Percentiles rank a stretch among this genome's conserved stretches.
phyloP scores from a whole-genome alignment of 2,113 vertebrate species.

The Orcinus orca region DNA sequence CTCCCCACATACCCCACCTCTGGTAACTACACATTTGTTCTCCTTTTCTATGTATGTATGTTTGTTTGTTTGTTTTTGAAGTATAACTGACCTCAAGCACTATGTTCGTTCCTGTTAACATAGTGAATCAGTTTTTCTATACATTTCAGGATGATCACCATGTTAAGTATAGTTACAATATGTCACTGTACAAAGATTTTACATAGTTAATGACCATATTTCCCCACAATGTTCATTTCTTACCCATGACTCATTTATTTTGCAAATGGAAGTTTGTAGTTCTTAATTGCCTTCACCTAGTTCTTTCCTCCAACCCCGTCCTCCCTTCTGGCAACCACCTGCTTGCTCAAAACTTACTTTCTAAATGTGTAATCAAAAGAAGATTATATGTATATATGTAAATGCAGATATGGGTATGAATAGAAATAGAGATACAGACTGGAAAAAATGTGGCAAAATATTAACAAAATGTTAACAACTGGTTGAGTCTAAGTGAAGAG shows the following conservation, averaged over 20 bases:
- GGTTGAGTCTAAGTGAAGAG: neutral
- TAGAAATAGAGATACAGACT: neutral
- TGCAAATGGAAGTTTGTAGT: neutral
- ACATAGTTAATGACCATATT: neutral
- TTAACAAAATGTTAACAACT: neutral
- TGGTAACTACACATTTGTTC: neutral
- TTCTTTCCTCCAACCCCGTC: neutral
- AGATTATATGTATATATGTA: neutral
- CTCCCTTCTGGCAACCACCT: neutral
- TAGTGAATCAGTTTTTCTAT: neutral
- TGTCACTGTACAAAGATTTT: neutral
- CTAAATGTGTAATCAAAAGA: neutral
- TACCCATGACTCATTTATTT: neutral
- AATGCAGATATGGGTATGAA: neutral
- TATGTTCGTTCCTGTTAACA: neutral
- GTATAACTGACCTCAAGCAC: neutral
- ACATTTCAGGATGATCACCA: neutral
- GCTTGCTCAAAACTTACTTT: neutral
- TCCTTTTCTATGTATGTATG: neutral
- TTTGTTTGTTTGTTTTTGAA: neutral
- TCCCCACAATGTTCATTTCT: neutral
- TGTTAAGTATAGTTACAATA: neutral
- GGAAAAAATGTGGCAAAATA: neutral
- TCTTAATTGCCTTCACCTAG: neutral
- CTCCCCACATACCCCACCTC: neutral